These are phyloP conservation scores for Chelonoidis abingdonii DNA, from an alignment of 2,113 vertebrate genomes.

Conservation along the genomic window DNA sequence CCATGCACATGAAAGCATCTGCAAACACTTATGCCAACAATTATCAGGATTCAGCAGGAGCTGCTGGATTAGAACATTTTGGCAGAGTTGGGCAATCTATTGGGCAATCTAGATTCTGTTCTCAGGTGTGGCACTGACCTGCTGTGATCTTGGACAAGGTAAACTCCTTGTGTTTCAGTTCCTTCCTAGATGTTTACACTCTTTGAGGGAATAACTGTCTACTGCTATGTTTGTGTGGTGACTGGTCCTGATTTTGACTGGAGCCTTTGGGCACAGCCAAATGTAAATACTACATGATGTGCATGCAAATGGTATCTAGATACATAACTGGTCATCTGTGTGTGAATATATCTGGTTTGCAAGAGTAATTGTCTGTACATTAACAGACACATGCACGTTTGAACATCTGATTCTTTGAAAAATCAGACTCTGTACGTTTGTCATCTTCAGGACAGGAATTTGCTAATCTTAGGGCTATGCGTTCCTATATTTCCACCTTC, in stretches of 20 bases:
- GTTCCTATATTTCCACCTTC: not conserved
- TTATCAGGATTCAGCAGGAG: slow-evolving; percentile 21
- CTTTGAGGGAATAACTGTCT: not conserved
- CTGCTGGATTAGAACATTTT: not conserved
- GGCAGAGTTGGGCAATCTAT: accelerated
- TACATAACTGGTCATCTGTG: not conserved
- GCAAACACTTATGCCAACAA: not conserved
- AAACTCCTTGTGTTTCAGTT: not conserved
- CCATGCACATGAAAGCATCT: slow-evolving; percentile 30
- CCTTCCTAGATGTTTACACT: not conserved
- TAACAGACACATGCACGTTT: not conserved
- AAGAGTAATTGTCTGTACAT: not conserved
- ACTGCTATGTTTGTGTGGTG: not conserved
- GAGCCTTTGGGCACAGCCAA: not conserved
- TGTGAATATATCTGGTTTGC: not conserved
- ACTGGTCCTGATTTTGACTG: not conserved
- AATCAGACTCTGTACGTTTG: not conserved
- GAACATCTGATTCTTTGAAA: not conserved
- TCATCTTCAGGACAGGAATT: not conserved
- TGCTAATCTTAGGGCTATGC: not conserved
- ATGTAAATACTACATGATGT: not conserved
- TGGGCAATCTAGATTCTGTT: accelerated
- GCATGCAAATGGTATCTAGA: not conserved
- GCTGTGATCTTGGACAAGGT: accelerated
- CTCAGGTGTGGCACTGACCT: accelerated